Evolutionary conservation across 2,888 invertebrate genomes (phyloP).

Genomic region (Netelia fuscicornis): DNA sequence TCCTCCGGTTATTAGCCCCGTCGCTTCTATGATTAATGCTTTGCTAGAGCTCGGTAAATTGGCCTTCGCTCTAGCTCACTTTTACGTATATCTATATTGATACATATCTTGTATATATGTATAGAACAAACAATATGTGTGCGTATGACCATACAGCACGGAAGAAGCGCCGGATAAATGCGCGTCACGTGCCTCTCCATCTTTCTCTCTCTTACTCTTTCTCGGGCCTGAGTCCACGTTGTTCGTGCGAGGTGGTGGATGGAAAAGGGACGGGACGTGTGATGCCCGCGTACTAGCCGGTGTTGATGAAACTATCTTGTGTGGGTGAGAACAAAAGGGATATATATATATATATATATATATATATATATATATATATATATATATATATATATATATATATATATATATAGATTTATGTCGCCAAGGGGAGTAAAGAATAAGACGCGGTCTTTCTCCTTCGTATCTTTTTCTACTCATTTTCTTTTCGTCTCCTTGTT

Average conservation of each 20-base stretch:
- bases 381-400: conserved; percentile 18
- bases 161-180: conserved; percentile 79
- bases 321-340: conserved; percentile 18
- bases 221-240: not conserved
- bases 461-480: conserved; percentile 15
- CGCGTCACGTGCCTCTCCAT: conserved; percentile 81
- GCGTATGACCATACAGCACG: conserved; percentile 33
- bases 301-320: conserved; percentile 68
- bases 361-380: not conserved
- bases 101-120: conserved; percentile 13
- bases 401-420: not conserved
- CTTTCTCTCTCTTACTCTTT: conserved; percentile 21
- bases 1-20: conserved; percentile 77
- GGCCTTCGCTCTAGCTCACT: conserved; percentile 71
- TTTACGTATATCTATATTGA: conserved; percentile 32
- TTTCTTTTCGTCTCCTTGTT: conserved; percentile 25
- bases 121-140: conserved; percentile 30
- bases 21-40: conserved; percentile 79
- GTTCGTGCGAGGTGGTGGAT: conserved; percentile 28
- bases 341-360: conserved; percentile 14
- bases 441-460: conserved; percentile 1
- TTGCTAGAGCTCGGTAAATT: conserved; percentile 79
- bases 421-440: conserved; percentile 30
- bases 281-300: conserved; percentile 49
- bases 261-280: conserved; percentile 40